Evolutionary conservation across 2,797 vertebrate species (phyloP).

Genomic region (Helicolenus hilgendorfi): DNA sequence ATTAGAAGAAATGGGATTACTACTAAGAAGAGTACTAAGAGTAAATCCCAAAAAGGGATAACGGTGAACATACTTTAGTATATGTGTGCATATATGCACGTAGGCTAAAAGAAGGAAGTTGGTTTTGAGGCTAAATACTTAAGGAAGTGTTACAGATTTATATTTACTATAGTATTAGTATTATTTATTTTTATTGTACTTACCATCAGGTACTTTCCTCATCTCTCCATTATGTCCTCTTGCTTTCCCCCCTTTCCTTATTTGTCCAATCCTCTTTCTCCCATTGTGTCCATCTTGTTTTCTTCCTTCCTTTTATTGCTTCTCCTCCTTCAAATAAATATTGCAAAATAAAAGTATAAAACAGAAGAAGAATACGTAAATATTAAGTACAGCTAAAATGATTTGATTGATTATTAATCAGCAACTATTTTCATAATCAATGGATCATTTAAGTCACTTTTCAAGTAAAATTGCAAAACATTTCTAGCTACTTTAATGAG

Average conservation of each 20-base stretch:
- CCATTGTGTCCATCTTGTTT: neutral
- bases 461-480: neutral
- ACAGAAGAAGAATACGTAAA: neutral
- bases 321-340: neutral
- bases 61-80: slow-evolving; percentile 42
- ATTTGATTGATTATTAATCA: neutral
- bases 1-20: slow-evolving; percentile 89
- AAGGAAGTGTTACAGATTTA: neutral
- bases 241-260: neutral
- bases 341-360: neutral
- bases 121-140: neutral
- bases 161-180: neutral
- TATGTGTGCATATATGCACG: neutral
- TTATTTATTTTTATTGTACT: neutral
- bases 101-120: neutral
- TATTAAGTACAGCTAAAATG: neutral
- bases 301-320: neutral
- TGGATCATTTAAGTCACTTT: neutral
- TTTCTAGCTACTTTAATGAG: neutral
- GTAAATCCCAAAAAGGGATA: slow-evolving; percentile 78
- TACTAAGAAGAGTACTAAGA: slow-evolving; percentile 71
- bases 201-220: neutral
- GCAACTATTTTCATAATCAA: neutral
- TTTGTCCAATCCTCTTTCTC: neutral
- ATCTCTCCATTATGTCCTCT: neutral